Conservation (phyloP, 2,888 invertebrate genomes). For the Resseliella maxima region DNA sequence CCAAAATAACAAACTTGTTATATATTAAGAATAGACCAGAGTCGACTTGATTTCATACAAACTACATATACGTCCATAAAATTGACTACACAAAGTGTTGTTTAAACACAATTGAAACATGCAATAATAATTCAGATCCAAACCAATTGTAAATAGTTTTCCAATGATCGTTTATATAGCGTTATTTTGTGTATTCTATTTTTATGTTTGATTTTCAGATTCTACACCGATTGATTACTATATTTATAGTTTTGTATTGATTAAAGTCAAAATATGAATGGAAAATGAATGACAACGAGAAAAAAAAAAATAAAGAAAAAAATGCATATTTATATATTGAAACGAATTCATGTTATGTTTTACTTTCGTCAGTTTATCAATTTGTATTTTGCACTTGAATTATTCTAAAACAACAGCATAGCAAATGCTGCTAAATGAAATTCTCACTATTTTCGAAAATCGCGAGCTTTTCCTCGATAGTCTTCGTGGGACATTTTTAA, state of each 20-base stretch:
- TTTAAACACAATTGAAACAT: no score
- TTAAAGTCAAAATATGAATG: slow-evolving; percentile 14
- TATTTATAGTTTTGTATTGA: slow-evolving; percentile 9
- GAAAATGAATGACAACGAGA: slow-evolving; percentile 21
- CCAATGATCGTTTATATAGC: no score
- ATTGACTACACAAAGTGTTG: no score
- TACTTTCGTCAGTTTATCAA: neutral
- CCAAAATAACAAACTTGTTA: neutral
- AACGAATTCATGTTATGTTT: neutral
- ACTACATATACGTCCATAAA: no score
- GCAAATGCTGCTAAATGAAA: no score
- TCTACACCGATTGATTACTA: neutral
- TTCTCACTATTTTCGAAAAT: no score
- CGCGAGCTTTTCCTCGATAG: no score
- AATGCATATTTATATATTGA: neutral
- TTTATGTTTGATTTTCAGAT: slow-evolving; percentile 17
- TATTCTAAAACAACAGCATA: no score
- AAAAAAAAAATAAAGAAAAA: slow-evolving; percentile 6
- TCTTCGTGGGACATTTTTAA: no score
- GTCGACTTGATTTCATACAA: neutral
- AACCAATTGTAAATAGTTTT: no score
- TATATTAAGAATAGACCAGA: neutral
- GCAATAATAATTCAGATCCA: no score
- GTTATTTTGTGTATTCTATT: neutral
- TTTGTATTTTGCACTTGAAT: no score